Evolutionary conservation across 2,797 vertebrate species (phyloP), one percentile per base, ranked within the genome.

Genomic region (Nannoperca obscura): DNA sequence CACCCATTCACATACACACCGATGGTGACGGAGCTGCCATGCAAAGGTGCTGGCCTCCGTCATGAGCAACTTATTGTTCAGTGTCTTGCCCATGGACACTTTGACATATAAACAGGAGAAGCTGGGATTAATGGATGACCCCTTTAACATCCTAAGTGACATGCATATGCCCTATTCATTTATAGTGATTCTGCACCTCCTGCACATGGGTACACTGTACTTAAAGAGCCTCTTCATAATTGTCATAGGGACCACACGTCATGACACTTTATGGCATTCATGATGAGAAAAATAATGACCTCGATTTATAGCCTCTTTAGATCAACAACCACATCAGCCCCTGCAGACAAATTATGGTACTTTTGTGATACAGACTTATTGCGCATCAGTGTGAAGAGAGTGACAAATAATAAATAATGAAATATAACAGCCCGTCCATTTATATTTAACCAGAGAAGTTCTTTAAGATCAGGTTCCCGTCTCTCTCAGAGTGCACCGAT

Each of bases 261-360:
- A 10, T 55, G 30, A 19, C 49, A 22, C n/a, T 17, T 54, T 34
- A 30, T 40, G 12, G 19, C n/a, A 40, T 15, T 11, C 8, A 46
- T 30, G 19, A 55, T 34, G 34, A 69, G 22, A 53, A 60, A 60
- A 81, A 34, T 34, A 54, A 53, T 60, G 2, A 62, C 36, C 14
- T 44, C 15, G 7, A 52, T 11, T 30, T 40, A 2, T 12, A 24
- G 40, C n/a, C 17, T 22, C 19, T 13, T 34, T 32, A 42, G 13
- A 64, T 40, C 3, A 20, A 76, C 58, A 55, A 68, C 49, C 2
- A 19, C 53, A 50, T 55, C 13, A 17, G 40, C 46, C 50, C 22
- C n/a, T 30, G 46, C 24, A 36, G 30, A 44, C n/a, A 9, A 36
- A 24, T 54, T 46, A 10, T 30, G 9, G 49, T 52, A 1, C 1